phyloP scores from a whole-genome alignment of 2,888 invertebrate species.

The Epistrophe eligans region DNA sequence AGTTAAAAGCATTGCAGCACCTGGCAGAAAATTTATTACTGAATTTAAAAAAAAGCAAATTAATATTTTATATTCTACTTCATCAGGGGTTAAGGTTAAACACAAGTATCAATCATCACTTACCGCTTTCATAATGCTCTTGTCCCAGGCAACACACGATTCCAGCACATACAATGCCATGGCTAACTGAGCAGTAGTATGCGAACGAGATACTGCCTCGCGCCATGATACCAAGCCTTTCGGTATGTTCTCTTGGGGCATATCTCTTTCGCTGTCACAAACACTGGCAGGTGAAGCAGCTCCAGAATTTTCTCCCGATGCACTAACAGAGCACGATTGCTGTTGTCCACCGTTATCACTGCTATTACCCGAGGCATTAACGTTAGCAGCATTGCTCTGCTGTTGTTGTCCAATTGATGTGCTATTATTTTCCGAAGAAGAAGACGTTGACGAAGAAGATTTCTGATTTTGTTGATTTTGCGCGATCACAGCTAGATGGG shows the following conservation, averaged over 20 bases:
- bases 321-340: constrained; percentile 53
- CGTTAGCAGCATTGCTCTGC: constrained; percentile 79
- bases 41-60: constrained; percentile 28
- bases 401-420: constrained; percentile 82
- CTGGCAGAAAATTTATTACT: constrained; percentile 35
- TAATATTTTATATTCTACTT: constrained; percentile 41
- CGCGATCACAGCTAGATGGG: constrained; percentile 86
- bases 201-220: constrained; percentile 92
- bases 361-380: constrained; percentile 81
- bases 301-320: constrained; percentile 65
- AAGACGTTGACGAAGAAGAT: constrained; percentile 78
- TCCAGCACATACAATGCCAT: constrained; percentile 95
- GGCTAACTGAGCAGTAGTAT: constrained; percentile 95
- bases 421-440: constrained; percentile 83
- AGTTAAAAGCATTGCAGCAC: constrained; percentile 59
- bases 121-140: constrained; percentile 99
- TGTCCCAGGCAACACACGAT: constrained; percentile 98
- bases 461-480: constrained; percentile 83
- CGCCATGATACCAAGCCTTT: constrained; percentile 94
- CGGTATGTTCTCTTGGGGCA: constrained; percentile 83
- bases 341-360: constrained; percentile 79
- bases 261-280: constrained; percentile 83
- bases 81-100: constrained; percentile 31
- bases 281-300: constrained; percentile 81
- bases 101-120: constrained; percentile 84